Base-by-base conservation (phyloP, 2,797 vertebrate genomes). In the Iguana delicatissima region DNA sequence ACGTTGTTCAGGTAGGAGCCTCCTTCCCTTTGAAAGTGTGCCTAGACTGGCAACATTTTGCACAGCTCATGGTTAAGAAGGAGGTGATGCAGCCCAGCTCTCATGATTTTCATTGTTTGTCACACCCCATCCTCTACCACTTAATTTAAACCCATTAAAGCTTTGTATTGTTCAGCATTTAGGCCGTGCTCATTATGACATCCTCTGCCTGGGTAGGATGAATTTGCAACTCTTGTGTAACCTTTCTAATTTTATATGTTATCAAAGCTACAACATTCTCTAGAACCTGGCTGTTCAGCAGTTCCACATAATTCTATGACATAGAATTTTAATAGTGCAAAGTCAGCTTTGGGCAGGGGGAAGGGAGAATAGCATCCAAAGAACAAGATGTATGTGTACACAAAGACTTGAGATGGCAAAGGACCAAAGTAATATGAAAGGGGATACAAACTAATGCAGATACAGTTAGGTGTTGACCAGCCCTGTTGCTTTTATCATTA, bases 401-500 rank as follows among this genome's bases (percentile, higher is more conserved):
- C 52, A 67, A n/a, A 6, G 55, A 13, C 59, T 46, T 87, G 80
- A 42, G 35, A 72, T 5, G 32, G 82, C 80, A 87, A 64, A 16
- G 18, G 22, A 55, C 16, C 18, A 13, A 67, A 55, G 42, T 67
- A 87, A 64, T n/a, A 42, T 24, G 59, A 84, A 35, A 42, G 35
- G 26, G 29, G 67, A 3, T 69, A 9, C 29, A 29, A 29, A 69
- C 9, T 29, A 69, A 69, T 69, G 16, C 18, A 24, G 20, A 80
- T 6, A 6, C 24, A 10, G 14, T 12, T 20, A 20, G 14, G 22
- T 35, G n/a, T 46, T 92, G n/a, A 87, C 73, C 35, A 50, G 2
- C 72, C 73, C 59, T 74, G 22, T 10, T 64, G 50, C 73, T 94
- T 73, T 64, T 81, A 24, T 13, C 1, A 9, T 90, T 92, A 93